A percentile compares a stretch with the other conserved stretches of the same genome.
Evolutionary conservation across 2,113 vertebrate genomes (phyloP).

Genomic region (Platysteira castanea): DNA sequence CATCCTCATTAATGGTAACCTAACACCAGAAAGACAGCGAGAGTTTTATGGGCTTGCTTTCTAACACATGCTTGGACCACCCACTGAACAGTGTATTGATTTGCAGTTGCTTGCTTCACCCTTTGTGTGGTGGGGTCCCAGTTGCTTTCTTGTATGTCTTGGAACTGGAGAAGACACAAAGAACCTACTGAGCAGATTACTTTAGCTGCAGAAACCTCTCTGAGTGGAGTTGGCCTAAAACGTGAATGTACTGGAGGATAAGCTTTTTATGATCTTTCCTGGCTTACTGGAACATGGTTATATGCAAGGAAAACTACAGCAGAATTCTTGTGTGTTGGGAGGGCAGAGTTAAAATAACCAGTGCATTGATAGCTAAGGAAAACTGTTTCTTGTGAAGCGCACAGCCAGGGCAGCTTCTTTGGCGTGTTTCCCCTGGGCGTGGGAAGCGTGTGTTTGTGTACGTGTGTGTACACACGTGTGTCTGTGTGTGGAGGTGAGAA

Average conservation of each 20-base stretch:
- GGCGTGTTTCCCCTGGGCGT: accelerated
- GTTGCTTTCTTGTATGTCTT: not conserved
- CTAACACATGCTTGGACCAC: not conserved
- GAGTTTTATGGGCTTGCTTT: not conserved
- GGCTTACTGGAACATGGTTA: not conserved
- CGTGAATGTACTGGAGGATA: not conserved
- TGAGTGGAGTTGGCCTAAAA: not conserved
- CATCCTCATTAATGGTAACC: not conserved
- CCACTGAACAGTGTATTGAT: not conserved
- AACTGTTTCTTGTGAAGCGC: not conserved
- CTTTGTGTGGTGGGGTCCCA: not conserved
- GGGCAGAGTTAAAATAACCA: not conserved
- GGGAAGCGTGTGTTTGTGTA: not conserved
- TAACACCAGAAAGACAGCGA: not conserved
- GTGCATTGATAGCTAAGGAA: not conserved
- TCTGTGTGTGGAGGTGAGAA: not conserved
- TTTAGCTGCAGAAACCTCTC: not conserved
- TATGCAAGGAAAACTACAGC: not conserved
- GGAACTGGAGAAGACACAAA: not conserved
- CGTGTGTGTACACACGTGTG: accelerated
- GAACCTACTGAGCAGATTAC: not conserved
- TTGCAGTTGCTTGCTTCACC: not conserved
- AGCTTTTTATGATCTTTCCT: not conserved
- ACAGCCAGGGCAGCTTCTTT: not conserved
- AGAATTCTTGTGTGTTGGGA: not conserved